phyloP scores from a whole-genome alignment of 2,888 invertebrate genomes.

The Baronia brevicornis region DNA sequence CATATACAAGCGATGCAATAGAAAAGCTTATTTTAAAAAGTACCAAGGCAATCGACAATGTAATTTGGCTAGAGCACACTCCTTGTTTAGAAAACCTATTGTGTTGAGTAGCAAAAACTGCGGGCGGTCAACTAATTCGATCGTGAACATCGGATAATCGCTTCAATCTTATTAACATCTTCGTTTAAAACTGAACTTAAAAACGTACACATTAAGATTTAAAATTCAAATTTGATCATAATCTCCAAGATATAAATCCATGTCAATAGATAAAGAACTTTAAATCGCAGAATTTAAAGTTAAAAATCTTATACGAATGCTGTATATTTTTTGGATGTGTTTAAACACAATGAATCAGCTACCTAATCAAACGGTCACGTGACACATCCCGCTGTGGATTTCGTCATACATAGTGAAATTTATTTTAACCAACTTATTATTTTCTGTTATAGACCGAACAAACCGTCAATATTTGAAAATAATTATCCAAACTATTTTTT shows the following conservation, averaged over 20 bases:
- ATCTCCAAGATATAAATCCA: not conserved
- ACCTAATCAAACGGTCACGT: slow-evolving; percentile 65
- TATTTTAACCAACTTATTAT: slow-evolving; percentile 7
- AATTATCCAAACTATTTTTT: no score
- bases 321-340: slow-evolving; percentile 17
- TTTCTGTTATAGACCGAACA: slow-evolving; percentile 1
- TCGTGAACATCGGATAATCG: slow-evolving; percentile 42
- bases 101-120: slow-evolving; percentile 64
- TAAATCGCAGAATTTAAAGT: no score
- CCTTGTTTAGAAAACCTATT: slow-evolving; percentile 46
- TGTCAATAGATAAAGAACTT: slow-evolving; percentile 7
- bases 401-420: slow-evolving; percentile 12
- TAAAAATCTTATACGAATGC: slow-evolving; percentile 19
- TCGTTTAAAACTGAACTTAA: slow-evolving; percentile 22
- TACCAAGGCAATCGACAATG: slow-evolving; percentile 30
- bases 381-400: slow-evolving; percentile 27
- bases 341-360: slow-evolving; percentile 40
- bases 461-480: no score
- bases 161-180: slow-evolving; percentile 19
- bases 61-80: slow-evolving; percentile 43
- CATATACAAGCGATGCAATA: slow-evolving; percentile 18
- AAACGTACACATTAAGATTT: rapidly evolving
- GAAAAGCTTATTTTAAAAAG: slow-evolving; percentile 25
- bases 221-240: slow-evolving; percentile 3
- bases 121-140: slow-evolving; percentile 66